Base-by-base conservation (phyloP, 2,797 vertebrate species). In the Rhinichthys osculus region DNA sequence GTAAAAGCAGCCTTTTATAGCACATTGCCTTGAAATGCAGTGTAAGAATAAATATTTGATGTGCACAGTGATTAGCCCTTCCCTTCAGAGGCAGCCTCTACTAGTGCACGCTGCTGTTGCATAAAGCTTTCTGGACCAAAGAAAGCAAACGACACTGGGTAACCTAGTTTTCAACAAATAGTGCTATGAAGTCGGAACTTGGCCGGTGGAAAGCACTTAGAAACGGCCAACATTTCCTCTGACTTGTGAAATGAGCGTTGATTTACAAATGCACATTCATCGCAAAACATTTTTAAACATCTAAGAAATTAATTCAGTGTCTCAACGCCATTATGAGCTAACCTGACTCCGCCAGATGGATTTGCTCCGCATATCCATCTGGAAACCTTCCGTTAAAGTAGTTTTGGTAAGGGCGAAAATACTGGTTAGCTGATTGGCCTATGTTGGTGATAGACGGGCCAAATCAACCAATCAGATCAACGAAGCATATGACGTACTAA, bases 31-130 rank as follows among this genome's bases (percentile, higher is more conserved):
- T 78, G 78, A 78, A 81, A 85, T 23, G 74, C 70, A 57, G 86
- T 52, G 76, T 40, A 84, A 80, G 66, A 78, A 86, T 89, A 80
- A 90, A 91, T 89, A 90, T 89, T 89, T 89, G 19, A 87, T 85
- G 57, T 78, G 33, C 73, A 83, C 82, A 67, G 77, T 88, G 87
- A 88, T 87, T 85, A 87, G 80, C 79, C 66, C 59, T 69, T 74
- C 85, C 54, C 76, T 80, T 87, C 14, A 81, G 82, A 82, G 62
- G 50, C 42, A 71, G 81, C 27, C 62, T 81, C 10, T 64, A 38
- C 78, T 71, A 33, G 27, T 27, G 44, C 21, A 47, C 4, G 8
- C 30, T 67, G n/a, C 66, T 47, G 52, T n/a, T 52, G 42, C 50
- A 81, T 70, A 9, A 23, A 54, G 52, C 7, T 5, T 50, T 44